phyloP scores from a whole-genome alignment of 2,888 invertebrate species.

The Acleris literana region DNA sequence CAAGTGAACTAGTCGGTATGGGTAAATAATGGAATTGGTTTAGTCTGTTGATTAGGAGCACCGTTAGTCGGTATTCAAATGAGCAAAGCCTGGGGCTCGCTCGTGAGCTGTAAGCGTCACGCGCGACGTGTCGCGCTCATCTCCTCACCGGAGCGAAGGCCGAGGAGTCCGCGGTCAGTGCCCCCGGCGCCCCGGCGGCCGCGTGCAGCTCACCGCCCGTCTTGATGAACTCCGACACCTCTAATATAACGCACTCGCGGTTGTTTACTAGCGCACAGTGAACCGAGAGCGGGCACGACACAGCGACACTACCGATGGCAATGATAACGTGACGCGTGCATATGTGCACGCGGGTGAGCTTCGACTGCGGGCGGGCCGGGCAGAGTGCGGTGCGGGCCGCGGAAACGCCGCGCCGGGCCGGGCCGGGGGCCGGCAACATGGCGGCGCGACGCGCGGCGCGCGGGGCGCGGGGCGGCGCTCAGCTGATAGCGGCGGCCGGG shows the following conservation, averaged over 20 bases:
- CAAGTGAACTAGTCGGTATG: no score
- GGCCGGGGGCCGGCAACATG: no score
- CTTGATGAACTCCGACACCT: conserved; percentile 5
- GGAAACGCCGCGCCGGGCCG: neutral
- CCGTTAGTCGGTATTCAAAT: conserved; percentile 40
- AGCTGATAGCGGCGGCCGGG: conserved; percentile 35
- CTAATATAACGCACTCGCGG: conserved; percentile 3
- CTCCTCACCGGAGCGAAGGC: conserved; percentile 23
- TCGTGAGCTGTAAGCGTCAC: conserved; percentile 31
- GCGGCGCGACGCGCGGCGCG: no score
- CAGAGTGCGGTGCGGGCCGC: no score
- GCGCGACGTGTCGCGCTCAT: conserved; percentile 48
- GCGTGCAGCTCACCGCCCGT: conserved; percentile 42
- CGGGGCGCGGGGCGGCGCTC: conserved; percentile 32
- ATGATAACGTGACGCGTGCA: neutral
- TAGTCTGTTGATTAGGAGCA: conserved; percentile 28
- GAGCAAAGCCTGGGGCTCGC: conserved; percentile 29
- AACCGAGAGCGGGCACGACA: conserved; percentile 20
- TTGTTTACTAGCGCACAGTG: conserved; percentile 22
- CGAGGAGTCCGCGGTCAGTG: conserved; percentile 61
- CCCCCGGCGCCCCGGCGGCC: conserved; percentile 46
- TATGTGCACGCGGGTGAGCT: conserved; percentile 5
- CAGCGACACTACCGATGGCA: neutral
- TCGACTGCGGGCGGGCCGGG: conserved; percentile 12
- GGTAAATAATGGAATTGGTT: neutral